Evolutionary conservation across 2,888 invertebrate species (phyloP), one percentile per base, ranked within the genome.

Genomic region (Drosophila anceps): DNA sequence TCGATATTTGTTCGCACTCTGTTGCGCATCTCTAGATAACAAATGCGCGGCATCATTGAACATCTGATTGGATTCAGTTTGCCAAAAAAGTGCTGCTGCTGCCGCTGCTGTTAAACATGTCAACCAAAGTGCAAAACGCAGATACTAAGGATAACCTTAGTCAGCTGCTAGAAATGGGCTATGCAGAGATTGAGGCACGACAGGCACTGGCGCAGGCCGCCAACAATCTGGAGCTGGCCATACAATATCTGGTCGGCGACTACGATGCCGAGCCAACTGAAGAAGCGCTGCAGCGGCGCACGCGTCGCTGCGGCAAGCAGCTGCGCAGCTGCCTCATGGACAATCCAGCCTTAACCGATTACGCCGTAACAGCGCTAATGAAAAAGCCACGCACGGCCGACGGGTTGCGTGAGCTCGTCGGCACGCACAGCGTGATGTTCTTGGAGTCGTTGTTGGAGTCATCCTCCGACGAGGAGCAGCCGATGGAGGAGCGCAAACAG

Each of bases 201-300:
- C 95, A 96, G 90, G 99, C 99, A 1, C 94, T 99, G 62, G 94
- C 97, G 72, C 98, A 98, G 4, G 98, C 98, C 91, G 98, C 96
- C 93, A 98, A 98, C 93, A 99, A 99, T 93, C 97, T 98, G 10
- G 98, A 99, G 93, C 94, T 98, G 93, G 99, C 99, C 73, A 98
- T 99, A 35, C 98, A 99, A 93, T 99, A 98, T 94, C 95, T 99
- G 83, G 95, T 8, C 6, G 76, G 54, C 18, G 54, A 54, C 10
- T n/a, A 41, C 1, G 73, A 68, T 0, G 78, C 65, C 20, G 80
- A 79, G 0, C 71, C 71, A 1, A 61, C 64, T 1, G 61, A 67
- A 4, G 46, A 15, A 0, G 46, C 57, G 0, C 10, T 51, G 4
- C 68, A 44, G 0, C 82, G 64, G 4, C 63, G 70, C 31, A 31